Conservation (phyloP, 2,797 vertebrate genomes). For the Danio choprae region DNA sequence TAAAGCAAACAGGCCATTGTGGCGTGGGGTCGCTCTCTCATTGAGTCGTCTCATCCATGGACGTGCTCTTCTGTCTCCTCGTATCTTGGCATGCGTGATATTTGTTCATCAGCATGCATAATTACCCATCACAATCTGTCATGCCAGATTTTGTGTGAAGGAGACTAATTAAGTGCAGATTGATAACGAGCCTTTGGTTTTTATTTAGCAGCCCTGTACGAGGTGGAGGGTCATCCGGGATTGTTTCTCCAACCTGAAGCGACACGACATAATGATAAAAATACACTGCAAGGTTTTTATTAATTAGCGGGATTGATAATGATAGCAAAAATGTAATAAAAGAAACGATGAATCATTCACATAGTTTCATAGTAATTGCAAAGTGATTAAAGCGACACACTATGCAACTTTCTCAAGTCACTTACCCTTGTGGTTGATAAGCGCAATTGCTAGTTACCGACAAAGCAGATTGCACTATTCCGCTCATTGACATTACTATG, state of each 20-base stretch:
- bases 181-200: conserved; percentile 74
- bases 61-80: conserved; percentile 25
- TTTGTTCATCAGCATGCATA: conserved; percentile 81
- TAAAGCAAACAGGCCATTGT: conserved; percentile 31
- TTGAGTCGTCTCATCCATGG: conserved; percentile 27
- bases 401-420: too few species aligned
- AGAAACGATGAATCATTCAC: not conserved
- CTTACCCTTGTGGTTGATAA: too few species aligned
- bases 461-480: too few species aligned
- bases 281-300: conserved; percentile 2
- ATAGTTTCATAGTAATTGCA: too few species aligned
- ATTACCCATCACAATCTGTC: conserved; percentile 82
- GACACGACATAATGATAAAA: conserved; percentile 12
- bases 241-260: conserved; percentile 15
- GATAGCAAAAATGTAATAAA: not conserved
- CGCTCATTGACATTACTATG: too few species aligned
- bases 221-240: conserved; percentile 40
- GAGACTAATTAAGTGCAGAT: conserved; percentile 83
- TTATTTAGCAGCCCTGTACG: conserved; percentile 48
- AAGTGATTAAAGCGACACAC: too few species aligned
- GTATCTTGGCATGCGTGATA: conserved; percentile 65
- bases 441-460: too few species aligned
- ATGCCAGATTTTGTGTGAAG: conserved; percentile 81
- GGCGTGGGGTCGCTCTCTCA: conserved; percentile 15
- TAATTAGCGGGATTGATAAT: not conserved